Evolutionary conservation across 2,888 invertebrate genomes (phyloP), one percentile per base, ranked within the genome.

Genomic region (Steromphala cineraria): DNA sequence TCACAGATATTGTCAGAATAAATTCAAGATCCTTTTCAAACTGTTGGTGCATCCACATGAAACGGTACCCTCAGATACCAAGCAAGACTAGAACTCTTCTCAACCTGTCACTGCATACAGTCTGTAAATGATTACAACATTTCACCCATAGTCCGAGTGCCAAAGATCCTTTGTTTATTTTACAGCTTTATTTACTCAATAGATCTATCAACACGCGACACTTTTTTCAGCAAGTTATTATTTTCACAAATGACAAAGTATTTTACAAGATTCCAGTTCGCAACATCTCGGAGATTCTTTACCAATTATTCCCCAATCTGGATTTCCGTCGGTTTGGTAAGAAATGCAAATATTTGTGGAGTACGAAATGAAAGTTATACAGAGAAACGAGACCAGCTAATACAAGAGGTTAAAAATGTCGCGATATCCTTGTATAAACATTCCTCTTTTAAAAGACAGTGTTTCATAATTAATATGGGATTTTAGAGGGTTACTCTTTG

Each of bases 171-270:
- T 19, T 71, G 71, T 71, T 71, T 71, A 19, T 40, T 71, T 71
- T 71, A n/a, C 36, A 46, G 71, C 36, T 36, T 71, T 71, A 71
- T 71, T 71, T 71, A n/a, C 71, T 71, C 71, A 71, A 31, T 71
- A 71, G 31, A 31, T 71, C 71, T 71, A 36, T 36, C 71, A 71
- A 40, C 31, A 71, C 71, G 40, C 36, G 71, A 71, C 15, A 71
- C 19, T 19, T 71, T 40, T 71, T 71, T 71, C 46, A 13, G 71
- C 71, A 71, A 36, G 40, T 46, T 71, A 40, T 36, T 36, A 19
- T 19, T 71, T 36, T 36, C 36, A 71, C 40, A 71, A 71, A 71
- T 71, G 71, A 71, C 71, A 71, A 71, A 40, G 19, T 40, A 71
- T 31, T 71, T 19, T 19, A 71, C 40, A 31, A 71, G 31, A 31